These are phyloP conservation scores for Tonatia bakeri DNA, from an alignment of 2,113 vertebrate genomes.

Conservation along the genomic window DNA sequence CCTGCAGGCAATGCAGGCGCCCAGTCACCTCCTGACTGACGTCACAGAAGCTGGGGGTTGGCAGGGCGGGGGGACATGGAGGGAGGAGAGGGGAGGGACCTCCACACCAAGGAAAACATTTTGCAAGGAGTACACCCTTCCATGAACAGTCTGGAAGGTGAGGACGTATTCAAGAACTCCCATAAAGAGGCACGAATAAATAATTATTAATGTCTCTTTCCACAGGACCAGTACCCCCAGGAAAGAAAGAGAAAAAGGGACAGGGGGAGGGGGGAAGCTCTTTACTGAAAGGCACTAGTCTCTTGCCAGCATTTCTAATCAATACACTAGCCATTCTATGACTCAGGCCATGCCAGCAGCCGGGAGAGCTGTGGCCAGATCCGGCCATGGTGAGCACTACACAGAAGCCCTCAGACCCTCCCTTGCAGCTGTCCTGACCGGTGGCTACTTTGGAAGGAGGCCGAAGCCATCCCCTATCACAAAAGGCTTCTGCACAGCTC, in stretches of 20 bases:
- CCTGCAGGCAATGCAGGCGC: slow-evolving; percentile 27
- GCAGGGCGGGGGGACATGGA: neutral
- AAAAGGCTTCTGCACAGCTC: slow-evolving; percentile 39
- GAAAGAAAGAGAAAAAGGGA: neutral
- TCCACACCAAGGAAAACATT: neutral
- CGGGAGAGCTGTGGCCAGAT: slow-evolving; percentile 48
- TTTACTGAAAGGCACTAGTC: neutral
- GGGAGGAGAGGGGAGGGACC: neutral
- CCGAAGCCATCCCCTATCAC: slow-evolving; percentile 29
- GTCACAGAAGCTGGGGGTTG: slow-evolving; percentile 23
- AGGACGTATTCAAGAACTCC: neutral
- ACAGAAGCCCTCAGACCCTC: slow-evolving; percentile 54
- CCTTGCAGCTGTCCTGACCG: slow-evolving; percentile 58
- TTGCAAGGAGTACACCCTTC: neutral
- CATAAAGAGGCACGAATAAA: neutral
- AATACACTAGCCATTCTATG: slow-evolving; percentile 24
- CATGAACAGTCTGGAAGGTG: neutral
- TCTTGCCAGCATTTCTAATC: slow-evolving; percentile 50
- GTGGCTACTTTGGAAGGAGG: slow-evolving; percentile 53
- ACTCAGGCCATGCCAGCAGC: slow-evolving; percentile 40
- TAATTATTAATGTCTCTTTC: neutral
- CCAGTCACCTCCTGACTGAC: slow-evolving; percentile 62
- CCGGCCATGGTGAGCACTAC: neutral
- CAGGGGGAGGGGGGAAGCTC: accelerated
- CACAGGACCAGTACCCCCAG: neutral